phyloP scores from a whole-genome alignment of 2,797 vertebrate species.

The Poecilia picta region DNA sequence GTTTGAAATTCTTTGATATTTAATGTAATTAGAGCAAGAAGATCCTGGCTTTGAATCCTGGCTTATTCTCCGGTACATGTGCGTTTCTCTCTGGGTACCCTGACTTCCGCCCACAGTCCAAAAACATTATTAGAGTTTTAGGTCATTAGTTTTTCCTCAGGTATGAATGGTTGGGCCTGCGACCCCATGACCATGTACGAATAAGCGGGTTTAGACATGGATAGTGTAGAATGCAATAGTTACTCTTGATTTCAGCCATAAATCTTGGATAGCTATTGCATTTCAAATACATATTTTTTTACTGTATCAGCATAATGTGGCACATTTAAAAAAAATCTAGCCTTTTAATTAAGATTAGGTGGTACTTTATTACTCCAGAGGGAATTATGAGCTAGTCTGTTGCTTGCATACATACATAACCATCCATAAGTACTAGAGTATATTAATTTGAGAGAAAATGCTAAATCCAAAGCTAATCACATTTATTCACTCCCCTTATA shows the following conservation, averaged over 20 bases:
- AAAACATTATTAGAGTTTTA: not conserved
- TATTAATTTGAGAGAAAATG: not conserved
- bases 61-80: not conserved
- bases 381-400: too few species aligned
- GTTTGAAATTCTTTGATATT: not conserved
- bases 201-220: not conserved
- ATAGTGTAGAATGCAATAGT: not conserved
- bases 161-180: not conserved
- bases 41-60: not conserved
- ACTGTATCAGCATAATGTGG: not conserved
- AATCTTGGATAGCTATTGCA: not conserved
- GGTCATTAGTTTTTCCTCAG: not conserved
- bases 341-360: not conserved
- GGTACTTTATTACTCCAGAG: too few species aligned
- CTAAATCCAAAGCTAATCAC: not conserved
- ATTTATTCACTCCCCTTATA: not conserved
- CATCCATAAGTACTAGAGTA: too few species aligned
- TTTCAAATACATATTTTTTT: not conserved
- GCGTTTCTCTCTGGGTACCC: not conserved
- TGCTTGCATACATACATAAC: too few species aligned
- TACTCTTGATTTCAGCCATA: not conserved
- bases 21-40: not conserved
- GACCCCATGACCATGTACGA: not conserved
- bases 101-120: not conserved
- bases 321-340: not conserved